A percentile compares a stretch with the other conserved stretches of the same genome.
phyloP scores from a whole-genome alignment of 2,888 invertebrate genomes.

The Hemaris fuciformis region DNA sequence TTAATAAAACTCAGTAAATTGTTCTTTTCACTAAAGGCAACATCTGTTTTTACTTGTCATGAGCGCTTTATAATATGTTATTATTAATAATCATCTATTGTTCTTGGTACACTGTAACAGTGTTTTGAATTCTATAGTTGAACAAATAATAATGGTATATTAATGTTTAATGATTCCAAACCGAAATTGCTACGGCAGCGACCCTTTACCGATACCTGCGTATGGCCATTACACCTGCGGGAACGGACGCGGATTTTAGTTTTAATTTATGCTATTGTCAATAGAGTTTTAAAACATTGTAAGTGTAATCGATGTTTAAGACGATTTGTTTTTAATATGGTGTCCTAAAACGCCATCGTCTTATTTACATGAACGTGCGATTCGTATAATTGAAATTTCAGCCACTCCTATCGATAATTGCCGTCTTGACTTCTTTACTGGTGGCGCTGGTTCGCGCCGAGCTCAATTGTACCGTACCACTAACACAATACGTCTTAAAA shows the following conservation, averaged over 20 bases:
- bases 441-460: background rate
- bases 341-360: background rate
- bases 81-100: constrained; percentile 16
- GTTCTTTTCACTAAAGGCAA: background rate
- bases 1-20: background rate
- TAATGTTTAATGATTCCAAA: constrained; percentile 2
- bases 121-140: constrained; percentile 12
- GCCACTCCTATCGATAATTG: constrained; percentile 2
- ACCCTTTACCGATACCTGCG: background rate
- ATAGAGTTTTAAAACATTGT: too few species aligned
- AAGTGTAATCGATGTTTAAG: background rate
- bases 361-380: background rate
- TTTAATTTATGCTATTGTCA: background rate
- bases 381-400: constrained; percentile 1
- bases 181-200: background rate
- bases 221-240: background rate
- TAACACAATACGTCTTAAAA: constrained; percentile 29
- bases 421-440: background rate
- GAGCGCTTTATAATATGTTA: background rate
- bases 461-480: constrained; percentile 9
- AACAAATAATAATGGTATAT: constrained; percentile 2
- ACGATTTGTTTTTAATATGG: background rate
- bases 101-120: constrained; percentile 5
- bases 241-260: background rate
- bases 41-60: background rate